These are phyloP conservation scores for Origma solitaria DNA, from an alignment of 2,113 vertebrate species.

Conservation along the genomic window DNA sequence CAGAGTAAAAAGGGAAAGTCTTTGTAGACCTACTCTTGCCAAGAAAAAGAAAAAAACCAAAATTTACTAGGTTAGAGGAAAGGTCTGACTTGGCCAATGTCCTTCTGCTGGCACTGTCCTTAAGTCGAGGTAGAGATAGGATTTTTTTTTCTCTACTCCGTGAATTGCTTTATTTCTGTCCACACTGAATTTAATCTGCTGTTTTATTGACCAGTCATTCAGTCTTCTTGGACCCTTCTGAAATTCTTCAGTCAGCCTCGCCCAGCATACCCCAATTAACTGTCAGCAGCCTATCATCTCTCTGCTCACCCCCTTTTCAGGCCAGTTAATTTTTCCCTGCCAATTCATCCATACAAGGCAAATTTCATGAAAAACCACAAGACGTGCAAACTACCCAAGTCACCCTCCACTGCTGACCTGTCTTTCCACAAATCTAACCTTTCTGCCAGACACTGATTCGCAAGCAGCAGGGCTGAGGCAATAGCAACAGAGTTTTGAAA, in stretches of 20 bases:
- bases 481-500: background rate
- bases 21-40: background rate
- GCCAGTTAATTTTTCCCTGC: background rate
- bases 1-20: background rate
- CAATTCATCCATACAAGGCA: background rate
- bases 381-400: background rate
- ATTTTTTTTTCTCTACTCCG: background rate
- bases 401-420: background rate
- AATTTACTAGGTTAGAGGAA: background rate
- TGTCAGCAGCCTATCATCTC: background rate
- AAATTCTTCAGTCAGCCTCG: background rate
- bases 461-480: background rate
- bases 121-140: background rate
- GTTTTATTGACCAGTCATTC: background rate
- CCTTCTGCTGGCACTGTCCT: background rate
- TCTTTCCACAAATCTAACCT: background rate
- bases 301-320: background rate
- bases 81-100: background rate
- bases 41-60: background rate
- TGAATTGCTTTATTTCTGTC: background rate
- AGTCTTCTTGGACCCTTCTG: background rate
- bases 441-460: background rate
- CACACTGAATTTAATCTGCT: background rate
- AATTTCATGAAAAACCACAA: background rate
- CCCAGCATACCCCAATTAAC: background rate